A percentile compares a stretch with the other conserved stretches of the same genome.
These are phyloP conservation scores for Acrobasis suavella DNA, from an alignment of 2,888 invertebrate genomes.

Conservation along the genomic window DNA sequence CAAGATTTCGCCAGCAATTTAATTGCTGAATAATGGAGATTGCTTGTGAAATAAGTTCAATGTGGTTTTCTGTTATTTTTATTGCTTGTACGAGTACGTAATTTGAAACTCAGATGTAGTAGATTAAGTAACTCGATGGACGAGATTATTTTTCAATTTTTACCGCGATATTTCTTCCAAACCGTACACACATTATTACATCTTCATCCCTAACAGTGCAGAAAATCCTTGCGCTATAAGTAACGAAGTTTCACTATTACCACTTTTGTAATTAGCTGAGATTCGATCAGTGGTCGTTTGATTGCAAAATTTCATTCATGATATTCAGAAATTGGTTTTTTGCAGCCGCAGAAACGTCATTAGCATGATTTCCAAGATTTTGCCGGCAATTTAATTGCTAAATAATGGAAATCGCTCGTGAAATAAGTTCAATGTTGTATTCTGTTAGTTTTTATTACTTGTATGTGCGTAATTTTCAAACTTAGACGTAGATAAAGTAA, in stretches of 20 bases:
- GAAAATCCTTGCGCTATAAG: too few relatives aligned
- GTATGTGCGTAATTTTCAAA: too few relatives aligned
- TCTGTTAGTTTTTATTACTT: background rate
- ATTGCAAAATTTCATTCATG: slow-evolving; percentile 64
- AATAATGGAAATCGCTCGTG: slow-evolving; percentile 11
- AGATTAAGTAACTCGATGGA: too few relatives aligned
- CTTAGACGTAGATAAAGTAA: too few relatives aligned
- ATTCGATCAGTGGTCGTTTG: slow-evolving; percentile 51
- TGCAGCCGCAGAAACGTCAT: slow-evolving; percentile 63
- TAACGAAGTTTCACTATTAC: slow-evolving; percentile 11
- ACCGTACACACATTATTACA: too few relatives aligned
- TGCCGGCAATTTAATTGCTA: slow-evolving; percentile 20
- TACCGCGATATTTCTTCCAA: too few relatives aligned
- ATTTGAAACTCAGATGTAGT: too few relatives aligned
- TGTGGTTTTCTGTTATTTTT: background rate
- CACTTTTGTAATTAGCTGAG: slow-evolving; percentile 29
- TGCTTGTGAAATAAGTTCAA: background rate
- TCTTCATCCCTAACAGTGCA: too few relatives aligned
- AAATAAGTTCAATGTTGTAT: background rate
- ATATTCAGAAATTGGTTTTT: slow-evolving; percentile 46
- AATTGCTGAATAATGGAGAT: slow-evolving; percentile 23
- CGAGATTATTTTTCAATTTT: too few relatives aligned
- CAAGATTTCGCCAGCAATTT: slow-evolving; percentile 34
- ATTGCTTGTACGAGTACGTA: background rate
- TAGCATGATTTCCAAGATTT: slow-evolving; percentile 51